phyloP scores from a whole-genome alignment of 2,797 vertebrate species.

The Orientallactaga sibirica region DNA sequence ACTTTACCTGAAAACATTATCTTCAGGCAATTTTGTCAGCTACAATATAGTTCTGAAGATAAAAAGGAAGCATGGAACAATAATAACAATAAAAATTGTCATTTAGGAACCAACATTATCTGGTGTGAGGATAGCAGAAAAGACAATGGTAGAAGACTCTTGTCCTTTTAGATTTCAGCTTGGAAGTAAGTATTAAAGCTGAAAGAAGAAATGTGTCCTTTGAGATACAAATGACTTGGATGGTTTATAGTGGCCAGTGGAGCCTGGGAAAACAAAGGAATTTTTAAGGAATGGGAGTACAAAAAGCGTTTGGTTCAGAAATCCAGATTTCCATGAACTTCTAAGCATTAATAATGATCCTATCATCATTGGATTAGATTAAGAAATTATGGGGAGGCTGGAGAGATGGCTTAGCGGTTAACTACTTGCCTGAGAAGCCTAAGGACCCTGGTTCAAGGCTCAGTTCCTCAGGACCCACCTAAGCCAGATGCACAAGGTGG shows the following conservation, averaged over 20 bases:
- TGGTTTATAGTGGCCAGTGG: background rate
- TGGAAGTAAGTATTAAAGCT: background rate
- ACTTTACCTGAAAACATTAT: background rate
- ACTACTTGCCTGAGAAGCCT: too few relatives aligned
- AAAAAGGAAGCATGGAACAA: background rate
- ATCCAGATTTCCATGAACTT: background rate
- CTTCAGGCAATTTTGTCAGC: background rate
- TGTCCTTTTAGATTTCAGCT: background rate
- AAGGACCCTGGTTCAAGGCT: too few relatives aligned
- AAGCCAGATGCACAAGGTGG: too few relatives aligned
- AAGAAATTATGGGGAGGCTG: too few relatives aligned
- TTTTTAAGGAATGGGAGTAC: background rate
- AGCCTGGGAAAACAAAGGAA: background rate
- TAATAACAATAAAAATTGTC: conserved; percentile 41
- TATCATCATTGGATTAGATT: background rate
- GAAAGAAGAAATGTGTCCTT: background rate
- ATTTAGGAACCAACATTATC: background rate
- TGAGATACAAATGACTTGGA: background rate
- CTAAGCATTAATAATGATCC: background rate
- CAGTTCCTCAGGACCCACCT: too few relatives aligned
- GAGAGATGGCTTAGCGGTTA: too few relatives aligned
- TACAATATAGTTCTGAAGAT: background rate
- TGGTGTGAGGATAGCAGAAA: background rate
- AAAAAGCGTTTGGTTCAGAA: background rate
- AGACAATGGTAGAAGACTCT: background rate